A percentile compares a stretch with the other conserved stretches of the same genome.
phyloP scores from a whole-genome alignment of 1,140 invertebrate species.

The Nautilus pompilius region DNA sequence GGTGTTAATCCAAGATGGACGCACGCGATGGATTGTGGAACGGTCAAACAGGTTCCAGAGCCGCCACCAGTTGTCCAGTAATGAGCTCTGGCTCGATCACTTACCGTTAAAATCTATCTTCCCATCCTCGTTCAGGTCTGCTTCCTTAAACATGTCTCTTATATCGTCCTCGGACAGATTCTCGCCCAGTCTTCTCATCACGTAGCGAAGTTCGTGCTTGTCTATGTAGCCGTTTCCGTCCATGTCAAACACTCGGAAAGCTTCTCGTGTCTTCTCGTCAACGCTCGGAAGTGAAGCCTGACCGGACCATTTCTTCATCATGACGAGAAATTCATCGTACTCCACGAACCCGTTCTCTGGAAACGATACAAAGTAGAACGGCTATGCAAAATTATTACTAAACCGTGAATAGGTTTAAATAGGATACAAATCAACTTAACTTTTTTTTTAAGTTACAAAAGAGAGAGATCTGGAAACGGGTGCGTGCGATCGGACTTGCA shows the following conservation, averaged over 20 bases:
- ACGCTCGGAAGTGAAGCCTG: constrained; percentile 2
- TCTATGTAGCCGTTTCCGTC: constrained; percentile 51
- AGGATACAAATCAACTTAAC: too few species aligned
- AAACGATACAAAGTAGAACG: constrained; percentile 10
- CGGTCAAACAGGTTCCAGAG: too few species aligned
- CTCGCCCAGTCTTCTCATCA: constrained; percentile 43
- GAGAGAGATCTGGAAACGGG: too few species aligned
- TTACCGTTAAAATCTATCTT: constrained; percentile 48
- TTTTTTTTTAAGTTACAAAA: too few species aligned
- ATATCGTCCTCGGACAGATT: constrained; percentile 41
- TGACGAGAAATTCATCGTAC: constrained; percentile 43
- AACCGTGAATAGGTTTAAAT: too few species aligned
- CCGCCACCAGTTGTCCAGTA: too few species aligned
- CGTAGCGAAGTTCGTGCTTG: constrained; percentile 44
- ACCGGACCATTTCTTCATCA: constrained; percentile 37
- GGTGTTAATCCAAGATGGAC: too few species aligned
- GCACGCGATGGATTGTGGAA: too few species aligned
- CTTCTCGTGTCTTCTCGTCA: constrained; percentile 36
- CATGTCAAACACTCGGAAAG: constrained; percentile 49
- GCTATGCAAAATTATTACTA: too few species aligned
- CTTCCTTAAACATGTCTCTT: constrained; percentile 45
- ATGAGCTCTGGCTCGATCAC: too few species aligned
- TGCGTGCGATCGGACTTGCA: too few species aligned
- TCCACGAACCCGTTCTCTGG: constrained; percentile 48
- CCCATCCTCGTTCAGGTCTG: constrained; percentile 47